phyloP scores from a whole-genome alignment of 2,888 invertebrate species.

The Gryllus longicercus region DNA sequence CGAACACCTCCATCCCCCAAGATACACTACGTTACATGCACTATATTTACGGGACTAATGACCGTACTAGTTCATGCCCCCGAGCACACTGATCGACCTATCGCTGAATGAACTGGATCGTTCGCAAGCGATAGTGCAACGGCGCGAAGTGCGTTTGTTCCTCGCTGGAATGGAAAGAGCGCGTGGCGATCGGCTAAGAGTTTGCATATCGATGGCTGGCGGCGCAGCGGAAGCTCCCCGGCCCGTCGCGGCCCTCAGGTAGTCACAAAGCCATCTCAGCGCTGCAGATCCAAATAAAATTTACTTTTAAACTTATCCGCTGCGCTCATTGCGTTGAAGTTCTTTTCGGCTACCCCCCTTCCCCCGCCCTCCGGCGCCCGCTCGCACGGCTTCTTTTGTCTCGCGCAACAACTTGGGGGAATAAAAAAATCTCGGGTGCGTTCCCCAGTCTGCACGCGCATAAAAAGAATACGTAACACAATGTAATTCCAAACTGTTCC shows the following conservation, averaged over 20 bases:
- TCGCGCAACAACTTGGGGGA: background rate
- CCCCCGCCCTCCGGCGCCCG: background rate
- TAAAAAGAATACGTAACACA: conserved; percentile 10
- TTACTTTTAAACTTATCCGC: conserved; percentile 4
- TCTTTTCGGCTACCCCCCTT: background rate
- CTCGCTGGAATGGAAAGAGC: too few species aligned
- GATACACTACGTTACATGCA: too few species aligned
- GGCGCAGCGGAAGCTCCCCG: background rate
- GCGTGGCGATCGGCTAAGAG: background rate
- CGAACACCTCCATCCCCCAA: too few species aligned
- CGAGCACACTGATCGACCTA: too few species aligned
- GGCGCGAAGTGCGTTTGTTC: too few species aligned
- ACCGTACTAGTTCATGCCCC: too few species aligned
- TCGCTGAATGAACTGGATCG: too few species aligned
- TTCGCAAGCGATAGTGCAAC: too few species aligned
- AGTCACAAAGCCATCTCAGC: background rate
- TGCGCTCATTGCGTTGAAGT: background rate
- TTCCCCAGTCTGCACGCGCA: background rate
- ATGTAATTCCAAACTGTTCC: conserved; percentile 4
- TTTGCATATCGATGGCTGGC: background rate
- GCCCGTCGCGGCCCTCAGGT: too few species aligned
- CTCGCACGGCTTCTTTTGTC: background rate
- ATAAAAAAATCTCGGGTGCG: background rate
- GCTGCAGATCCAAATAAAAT: background rate
- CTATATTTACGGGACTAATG: too few species aligned